Percentiles rank a stretch among this genome's conserved stretches.
These are phyloP conservation scores for Megaleporinus macrocephalus DNA, from an alignment of 2,113 vertebrate species.

Conservation along the genomic window DNA sequence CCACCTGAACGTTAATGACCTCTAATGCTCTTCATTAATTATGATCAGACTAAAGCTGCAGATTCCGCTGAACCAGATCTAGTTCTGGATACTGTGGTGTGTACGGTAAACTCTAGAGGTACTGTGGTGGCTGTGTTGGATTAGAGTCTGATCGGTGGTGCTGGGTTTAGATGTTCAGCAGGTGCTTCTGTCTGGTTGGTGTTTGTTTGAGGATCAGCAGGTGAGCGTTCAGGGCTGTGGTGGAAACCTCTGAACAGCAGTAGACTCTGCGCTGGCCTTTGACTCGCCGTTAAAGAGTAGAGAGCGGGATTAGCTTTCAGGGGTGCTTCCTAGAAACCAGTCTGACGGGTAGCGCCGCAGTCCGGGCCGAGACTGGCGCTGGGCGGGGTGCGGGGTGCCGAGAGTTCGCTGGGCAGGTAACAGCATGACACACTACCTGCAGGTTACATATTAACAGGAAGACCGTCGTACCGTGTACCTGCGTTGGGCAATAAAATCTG, in stretches of 20 bases:
- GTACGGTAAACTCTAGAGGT: no score
- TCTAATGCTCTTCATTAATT: no score
- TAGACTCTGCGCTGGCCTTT: neutral
- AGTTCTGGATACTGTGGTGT: no score
- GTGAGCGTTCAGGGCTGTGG: neutral
- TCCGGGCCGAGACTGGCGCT: neutral
- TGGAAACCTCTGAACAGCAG: neutral
- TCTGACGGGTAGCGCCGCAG: constrained; percentile 14
- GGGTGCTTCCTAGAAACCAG: constrained; percentile 34
- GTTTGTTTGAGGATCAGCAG: neutral
- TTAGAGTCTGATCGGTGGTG: no score
- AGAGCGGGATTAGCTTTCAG: neutral
- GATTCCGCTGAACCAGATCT: no score
- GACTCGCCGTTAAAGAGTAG: neutral
- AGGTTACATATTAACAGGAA: constrained; percentile 24
- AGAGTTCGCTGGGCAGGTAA: constrained; percentile 11
- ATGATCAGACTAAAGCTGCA: no score
- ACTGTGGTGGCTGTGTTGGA: no score
- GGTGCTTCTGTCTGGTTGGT: no score
- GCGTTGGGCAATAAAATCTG: neutral
- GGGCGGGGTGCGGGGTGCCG: neutral
- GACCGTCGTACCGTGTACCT: neutral
- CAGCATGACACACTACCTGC: constrained; percentile 1
- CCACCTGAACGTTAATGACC: no score
- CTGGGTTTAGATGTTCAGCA: no score